Base-by-base conservation (phyloP, 2,888 invertebrate species). In the Augochlorella aurata region DNA sequence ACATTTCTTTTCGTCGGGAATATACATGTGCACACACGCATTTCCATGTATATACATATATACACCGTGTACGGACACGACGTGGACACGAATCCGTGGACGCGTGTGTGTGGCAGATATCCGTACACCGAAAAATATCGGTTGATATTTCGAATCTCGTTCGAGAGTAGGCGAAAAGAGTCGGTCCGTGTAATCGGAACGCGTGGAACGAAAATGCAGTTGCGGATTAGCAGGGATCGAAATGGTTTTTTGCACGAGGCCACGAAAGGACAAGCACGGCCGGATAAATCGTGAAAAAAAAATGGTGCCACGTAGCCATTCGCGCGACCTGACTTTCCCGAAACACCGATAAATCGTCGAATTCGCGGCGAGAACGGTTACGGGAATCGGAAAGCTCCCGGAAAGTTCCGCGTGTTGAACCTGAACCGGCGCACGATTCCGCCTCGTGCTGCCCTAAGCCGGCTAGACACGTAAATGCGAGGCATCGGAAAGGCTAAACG, bases 301-400 rank as follows among this genome's bases (percentile, higher is more conserved):
- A 74, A 50, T 65, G 16, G 58, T 86, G 86, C 85, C 85, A 80
- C 82, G 87, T 87, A 82, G 74, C 66, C 72, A 65, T 63, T 54
- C 66, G 45, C 14, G 54, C 21, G 44, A 52, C 38, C 54, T 12
- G 63, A 18, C 10, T 78, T 47, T 58, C 44, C 49, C 24, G 2
- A 21, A 65, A 14, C 12, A 21, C 18, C 5, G 49, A 21, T 9
- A 49, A 24, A 70, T 29, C 12, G 2, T 76, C 18, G 14, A 2
- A 21, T 29, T 38, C 38, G 38, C 44, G 29, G n/a, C 63, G 21
- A 3, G 70, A 73, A 49, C n/a, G 44, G 18, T 16, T 45, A 38
- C 38, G 5, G 38, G 5, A 4, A 38, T 38, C 38, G 38, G 65
- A 54, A 79, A 68, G 44, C 54, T 3, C 73, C 61, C 12, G 24